phyloP scores from a whole-genome alignment of 1,140 invertebrate species.

The Paralvinella palmiformis region DNA sequence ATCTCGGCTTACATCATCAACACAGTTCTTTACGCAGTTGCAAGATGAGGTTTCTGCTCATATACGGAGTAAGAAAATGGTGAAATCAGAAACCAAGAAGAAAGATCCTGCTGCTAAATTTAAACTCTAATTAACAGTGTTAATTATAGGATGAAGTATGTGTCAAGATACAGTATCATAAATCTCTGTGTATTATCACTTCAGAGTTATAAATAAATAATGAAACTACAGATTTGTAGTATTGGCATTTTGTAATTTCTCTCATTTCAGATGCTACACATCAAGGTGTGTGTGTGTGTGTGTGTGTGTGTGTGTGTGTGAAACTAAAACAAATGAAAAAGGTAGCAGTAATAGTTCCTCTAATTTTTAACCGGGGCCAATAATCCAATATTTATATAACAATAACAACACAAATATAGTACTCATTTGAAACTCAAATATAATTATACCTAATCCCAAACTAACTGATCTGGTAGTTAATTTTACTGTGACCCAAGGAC shows the following conservation, averaged over 20 bases:
- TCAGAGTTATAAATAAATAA: not conserved
- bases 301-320: not conserved
- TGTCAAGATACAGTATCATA: not conserved
- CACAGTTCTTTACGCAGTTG: slow-evolving; percentile 72
- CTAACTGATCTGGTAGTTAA: too few species aligned
- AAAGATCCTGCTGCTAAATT: slow-evolving; percentile 10
- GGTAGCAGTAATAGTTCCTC: too few species aligned
- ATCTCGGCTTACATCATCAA: slow-evolving; percentile 68
- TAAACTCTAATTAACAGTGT: slow-evolving; percentile 9
- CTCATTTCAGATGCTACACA: not conserved
- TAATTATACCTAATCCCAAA: too few species aligned
- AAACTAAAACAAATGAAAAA: not conserved
- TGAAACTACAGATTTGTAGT: not conserved
- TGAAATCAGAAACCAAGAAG: slow-evolving; percentile 6
- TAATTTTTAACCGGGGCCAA: too few species aligned
- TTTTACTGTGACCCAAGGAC: too few species aligned
- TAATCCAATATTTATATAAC: too few species aligned
- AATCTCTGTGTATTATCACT: not conserved
- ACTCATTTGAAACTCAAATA: too few species aligned
- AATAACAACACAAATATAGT: too few species aligned
- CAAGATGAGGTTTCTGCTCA: slow-evolving; percentile 62
- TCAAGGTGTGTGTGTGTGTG: not conserved
- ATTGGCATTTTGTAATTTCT: not conserved
- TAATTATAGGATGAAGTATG: not conserved
- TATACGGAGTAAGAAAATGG: slow-evolving; percentile 12